Base-by-base conservation (phyloP, 2,888 invertebrate species). In the Andrena praecox region DNA sequence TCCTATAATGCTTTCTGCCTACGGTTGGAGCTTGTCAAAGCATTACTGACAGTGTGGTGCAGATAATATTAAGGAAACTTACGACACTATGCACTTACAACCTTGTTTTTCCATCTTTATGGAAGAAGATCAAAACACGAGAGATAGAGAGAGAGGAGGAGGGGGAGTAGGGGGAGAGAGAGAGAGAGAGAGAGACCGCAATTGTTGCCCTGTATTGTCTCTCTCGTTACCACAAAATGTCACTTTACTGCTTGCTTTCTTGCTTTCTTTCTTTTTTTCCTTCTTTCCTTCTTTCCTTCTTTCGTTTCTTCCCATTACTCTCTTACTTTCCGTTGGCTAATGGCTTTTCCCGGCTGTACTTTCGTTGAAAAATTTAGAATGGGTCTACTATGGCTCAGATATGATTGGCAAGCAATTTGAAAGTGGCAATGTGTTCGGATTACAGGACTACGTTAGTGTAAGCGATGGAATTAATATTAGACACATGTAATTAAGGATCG, bases 321-420 rank as follows among this genome's bases (percentile, higher is more conserved):
- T 72, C 68, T 77, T 77, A 77, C 64, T 76, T 79, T 80, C 73
- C 82, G 80, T 66, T 35, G 66, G 80, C 78, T 77, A 66, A 78
- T 85, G 82, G 93, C 94, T 95, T 94, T 95, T 94, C 94, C 95
- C 95, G 95, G 94, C 94, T 93, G 92, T 92, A 91, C 90, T 91
- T 89, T 90, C 85, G 88, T 87, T 89, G 85, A 81, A 87, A 90
- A 90, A 92, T 93, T 92, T 92, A 90, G 92, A 93, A 91, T 91
- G 92, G 94, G 94, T 93, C 93, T 93, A 92, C 90, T 89, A 93
- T 95, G 95, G 95, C 95, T 95, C 95, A 95, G 95, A 95, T 95
- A 95, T 95, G 95, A 95, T 95, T 91, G 74, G 91, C 92, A 91
- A 94, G 93, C 93, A 94, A 94, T 95, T 95, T 95, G 95, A 95